Evolutionary conservation across 2,797 vertebrate genomes (phyloP).

Genomic region (Tolypeutes matacus): DNA sequence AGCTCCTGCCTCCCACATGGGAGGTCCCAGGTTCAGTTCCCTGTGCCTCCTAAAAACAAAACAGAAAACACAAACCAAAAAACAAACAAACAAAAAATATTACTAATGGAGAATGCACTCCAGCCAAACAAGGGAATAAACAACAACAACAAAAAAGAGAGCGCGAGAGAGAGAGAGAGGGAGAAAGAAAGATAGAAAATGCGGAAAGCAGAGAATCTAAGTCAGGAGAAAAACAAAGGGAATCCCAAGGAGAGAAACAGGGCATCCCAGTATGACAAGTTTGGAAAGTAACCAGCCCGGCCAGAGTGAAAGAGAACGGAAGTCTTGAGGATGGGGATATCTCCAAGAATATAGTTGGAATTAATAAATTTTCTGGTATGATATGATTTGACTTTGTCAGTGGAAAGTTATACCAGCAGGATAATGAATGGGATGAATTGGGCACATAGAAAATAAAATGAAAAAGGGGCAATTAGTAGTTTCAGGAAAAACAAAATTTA

Average conservation of each 20-base stretch:
- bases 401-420: background rate
- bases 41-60: too few relatives aligned
- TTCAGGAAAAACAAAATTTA: background rate
- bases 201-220: background rate
- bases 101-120: background rate
- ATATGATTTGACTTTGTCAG: background rate
- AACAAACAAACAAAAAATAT: too few relatives aligned
- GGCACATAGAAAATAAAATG: background rate
- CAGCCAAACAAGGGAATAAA: background rate
- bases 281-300: background rate
- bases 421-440: background rate
- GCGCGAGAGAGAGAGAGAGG: background rate
- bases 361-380: background rate
- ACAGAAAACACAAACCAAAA: too few relatives aligned
- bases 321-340: background rate
- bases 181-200: background rate
- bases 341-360: background rate
- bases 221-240: background rate
- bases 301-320: background rate
- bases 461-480: background rate
- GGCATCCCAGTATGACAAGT: background rate
- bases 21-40: too few relatives aligned
- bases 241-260: background rate
- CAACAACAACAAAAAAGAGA: too few relatives aligned
- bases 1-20: too few relatives aligned